phyloP scores from a whole-genome alignment of 2,113 vertebrate species.

The Atlantisia rogersi region DNA sequence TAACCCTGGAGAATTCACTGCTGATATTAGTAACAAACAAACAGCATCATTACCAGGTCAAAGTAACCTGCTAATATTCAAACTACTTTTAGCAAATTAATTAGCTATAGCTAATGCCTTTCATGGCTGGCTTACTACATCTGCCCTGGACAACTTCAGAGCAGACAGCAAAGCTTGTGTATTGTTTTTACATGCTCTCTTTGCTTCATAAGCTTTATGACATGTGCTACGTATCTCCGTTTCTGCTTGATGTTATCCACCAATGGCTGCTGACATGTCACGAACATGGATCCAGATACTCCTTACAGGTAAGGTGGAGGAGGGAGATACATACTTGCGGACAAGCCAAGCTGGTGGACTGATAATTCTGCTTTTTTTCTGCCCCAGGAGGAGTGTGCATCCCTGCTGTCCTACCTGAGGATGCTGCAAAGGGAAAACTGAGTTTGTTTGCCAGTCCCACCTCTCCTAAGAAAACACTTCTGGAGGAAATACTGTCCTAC shows the following conservation, averaged over 20 bases:
- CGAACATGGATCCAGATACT: not conserved
- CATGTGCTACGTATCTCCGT: fast-evolving
- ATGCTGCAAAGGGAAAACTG: not conserved
- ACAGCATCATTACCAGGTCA: not conserved
- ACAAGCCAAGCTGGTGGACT: not conserved
- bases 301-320: not conserved
- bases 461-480: not conserved
- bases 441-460: not conserved
- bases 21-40: not conserved
- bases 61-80: not conserved
- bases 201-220: not conserved
- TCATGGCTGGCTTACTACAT: not conserved
- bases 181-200: not conserved
- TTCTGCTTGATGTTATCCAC: not conserved
- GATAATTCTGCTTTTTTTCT: not conserved
- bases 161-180: not conserved
- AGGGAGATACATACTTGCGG: not conserved
- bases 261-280: not conserved
- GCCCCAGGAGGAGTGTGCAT: not conserved
- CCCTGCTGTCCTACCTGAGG: not conserved
- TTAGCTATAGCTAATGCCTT: not conserved
- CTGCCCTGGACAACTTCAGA: not conserved
- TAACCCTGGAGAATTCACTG: not conserved
- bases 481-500: not conserved
- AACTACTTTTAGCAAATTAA: not conserved